Conservation (phyloP, 1,140 invertebrate species). For the Akabosia matsudoensis region DNA sequence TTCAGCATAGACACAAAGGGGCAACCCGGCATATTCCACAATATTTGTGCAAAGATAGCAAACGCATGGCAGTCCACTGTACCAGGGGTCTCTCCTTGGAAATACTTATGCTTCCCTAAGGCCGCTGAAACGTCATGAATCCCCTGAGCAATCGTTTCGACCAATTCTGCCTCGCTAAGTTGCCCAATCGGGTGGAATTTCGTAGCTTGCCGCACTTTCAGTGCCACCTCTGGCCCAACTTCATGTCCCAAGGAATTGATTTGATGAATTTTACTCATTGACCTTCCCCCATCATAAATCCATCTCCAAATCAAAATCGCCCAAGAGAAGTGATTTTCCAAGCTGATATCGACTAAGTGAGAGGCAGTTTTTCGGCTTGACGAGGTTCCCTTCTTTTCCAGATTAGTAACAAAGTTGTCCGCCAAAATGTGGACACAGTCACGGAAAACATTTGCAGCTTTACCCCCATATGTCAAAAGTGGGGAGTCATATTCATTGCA, state of each 20-base stretch:
- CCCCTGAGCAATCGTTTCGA: conserved; percentile 31
- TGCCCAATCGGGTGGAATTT: conserved; percentile 37
- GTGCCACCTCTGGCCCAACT: conserved; percentile 10
- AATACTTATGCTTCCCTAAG: conserved; percentile 51
- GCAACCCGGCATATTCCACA: conserved; percentile 51
- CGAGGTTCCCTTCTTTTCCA: conserved; percentile 47
- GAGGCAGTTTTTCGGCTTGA: conserved; percentile 47
- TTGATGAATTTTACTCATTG: conserved; percentile 39
- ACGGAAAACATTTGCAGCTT: conserved; percentile 47
- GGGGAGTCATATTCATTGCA: neutral
- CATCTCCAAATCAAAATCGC: conserved; percentile 44
- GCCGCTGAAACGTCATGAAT: conserved; percentile 31
- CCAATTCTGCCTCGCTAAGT: neutral
- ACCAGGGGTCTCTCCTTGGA: conserved; percentile 51
- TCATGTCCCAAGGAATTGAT: neutral
- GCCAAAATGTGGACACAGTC: conserved; percentile 51
- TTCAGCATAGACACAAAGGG: conserved; percentile 46
- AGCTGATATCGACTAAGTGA: conserved; percentile 50
- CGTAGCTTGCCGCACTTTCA: conserved; percentile 22
- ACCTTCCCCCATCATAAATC: conserved; percentile 40
- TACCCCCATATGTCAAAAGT: neutral
- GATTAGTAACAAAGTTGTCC: conserved; percentile 46
- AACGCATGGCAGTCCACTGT: conserved; percentile 54
- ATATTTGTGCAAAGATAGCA: conserved; percentile 51
- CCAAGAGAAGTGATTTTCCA: conserved; percentile 54